phyloP scores from a whole-genome alignment of 2,113 vertebrate species.

The Rynchops niger region DNA sequence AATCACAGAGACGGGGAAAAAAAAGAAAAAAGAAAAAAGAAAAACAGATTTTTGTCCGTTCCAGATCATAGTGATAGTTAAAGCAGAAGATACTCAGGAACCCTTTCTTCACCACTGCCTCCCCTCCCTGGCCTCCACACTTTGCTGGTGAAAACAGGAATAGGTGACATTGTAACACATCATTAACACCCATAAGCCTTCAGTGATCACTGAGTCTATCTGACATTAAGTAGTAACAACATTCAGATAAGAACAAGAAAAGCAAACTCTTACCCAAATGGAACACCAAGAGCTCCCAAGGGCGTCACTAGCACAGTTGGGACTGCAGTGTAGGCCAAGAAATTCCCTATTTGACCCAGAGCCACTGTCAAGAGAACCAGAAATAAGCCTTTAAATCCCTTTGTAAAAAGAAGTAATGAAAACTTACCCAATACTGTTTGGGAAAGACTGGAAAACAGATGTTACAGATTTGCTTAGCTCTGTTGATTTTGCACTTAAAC shows the following conservation, averaged over 20 bases:
- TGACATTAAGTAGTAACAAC: background rate
- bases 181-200: background rate
- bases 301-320: constrained; percentile 93
- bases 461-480: background rate
- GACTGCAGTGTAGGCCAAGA: constrained; percentile 92
- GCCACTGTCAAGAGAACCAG: constrained; percentile 82
- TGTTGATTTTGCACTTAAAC: background rate
- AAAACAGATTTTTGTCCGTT: background rate
- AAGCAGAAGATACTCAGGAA: background rate
- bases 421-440: background rate
- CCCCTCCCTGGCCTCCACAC: accelerated
- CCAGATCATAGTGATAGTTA: background rate
- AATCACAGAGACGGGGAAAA: background rate
- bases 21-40: background rate
- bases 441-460: constrained; percentile 35
- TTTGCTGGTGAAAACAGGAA: background rate
- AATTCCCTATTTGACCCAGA: constrained; percentile 93
- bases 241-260: constrained; percentile 34
- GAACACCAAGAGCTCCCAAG: constrained; percentile 92
- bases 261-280: constrained; percentile 89
- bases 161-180: background rate
- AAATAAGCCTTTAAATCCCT: constrained; percentile 36
- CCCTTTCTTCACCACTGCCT: background rate
- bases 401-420: background rate
- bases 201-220: background rate